Percentiles rank a stretch among this genome's conserved stretches.
phyloP scores from a whole-genome alignment of 2,113 vertebrate species.

The Taxidea taxus region DNA sequence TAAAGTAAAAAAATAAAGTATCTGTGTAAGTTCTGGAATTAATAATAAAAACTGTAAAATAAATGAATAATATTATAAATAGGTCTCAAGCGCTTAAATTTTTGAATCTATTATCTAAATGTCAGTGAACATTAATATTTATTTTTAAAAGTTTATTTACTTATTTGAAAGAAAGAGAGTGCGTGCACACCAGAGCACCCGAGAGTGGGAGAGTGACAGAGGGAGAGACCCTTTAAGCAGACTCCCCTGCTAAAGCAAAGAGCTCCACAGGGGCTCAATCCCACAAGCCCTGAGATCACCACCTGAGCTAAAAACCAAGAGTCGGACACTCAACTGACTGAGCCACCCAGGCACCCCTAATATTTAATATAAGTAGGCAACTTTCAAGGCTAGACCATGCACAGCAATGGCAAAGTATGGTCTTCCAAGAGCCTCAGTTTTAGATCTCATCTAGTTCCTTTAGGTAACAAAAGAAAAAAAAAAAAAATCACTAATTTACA shows the following conservation, averaged over 20 bases:
- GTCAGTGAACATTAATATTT: not conserved
- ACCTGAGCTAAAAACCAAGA: not conserved
- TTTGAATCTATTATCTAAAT: not conserved
- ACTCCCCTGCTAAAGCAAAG: not conserved
- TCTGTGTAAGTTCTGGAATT: not conserved
- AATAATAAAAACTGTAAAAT: not conserved
- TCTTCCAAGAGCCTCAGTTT: not conserved
- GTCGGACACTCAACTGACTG: not conserved
- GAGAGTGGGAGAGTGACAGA: not conserved
- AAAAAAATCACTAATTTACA: not conserved
- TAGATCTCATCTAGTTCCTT: not conserved
- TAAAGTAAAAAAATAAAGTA: not conserved
- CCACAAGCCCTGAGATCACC: not conserved
- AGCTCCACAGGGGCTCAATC: not conserved
- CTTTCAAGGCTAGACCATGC: not conserved
- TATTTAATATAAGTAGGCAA: not conserved
- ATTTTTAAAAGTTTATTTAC: not conserved
- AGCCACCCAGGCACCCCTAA: not conserved
- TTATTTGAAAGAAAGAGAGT: not conserved
- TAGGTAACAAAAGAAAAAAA: not conserved
- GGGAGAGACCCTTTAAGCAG: not conserved
- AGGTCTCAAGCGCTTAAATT: not conserved
- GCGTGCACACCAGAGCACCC: not conserved
- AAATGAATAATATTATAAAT: not conserved
- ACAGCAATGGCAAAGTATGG: not conserved